Evolutionary conservation across 1,140 invertebrate genomes (phyloP), one percentile per base, ranked within the genome.

Genomic region (Drosophila guanche): DNA sequence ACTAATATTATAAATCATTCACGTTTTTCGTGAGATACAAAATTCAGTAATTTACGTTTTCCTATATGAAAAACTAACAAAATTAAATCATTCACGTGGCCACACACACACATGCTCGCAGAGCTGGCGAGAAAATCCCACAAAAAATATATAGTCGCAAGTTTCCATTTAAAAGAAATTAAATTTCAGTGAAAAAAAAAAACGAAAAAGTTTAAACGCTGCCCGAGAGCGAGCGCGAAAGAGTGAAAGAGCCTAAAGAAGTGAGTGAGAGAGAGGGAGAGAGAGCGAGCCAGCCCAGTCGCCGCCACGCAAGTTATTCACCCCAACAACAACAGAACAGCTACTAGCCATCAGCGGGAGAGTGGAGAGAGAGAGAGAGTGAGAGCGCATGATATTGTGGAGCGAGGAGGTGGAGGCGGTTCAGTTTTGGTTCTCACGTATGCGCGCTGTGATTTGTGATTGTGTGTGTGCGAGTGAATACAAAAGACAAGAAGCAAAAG

Each of bases 231-330:
- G 52, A 46, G 62, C 33, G 63, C 47, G 71, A 57, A 45, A 60
- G 50, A 41, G 57, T 61, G 61, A 53, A 29, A 57, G 62, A 43
- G 51, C 57, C 43, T 48, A 59, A 59, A 73, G 52, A 37, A 37
- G 10, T 37, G 33, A 79, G 69, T 58, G 58, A 68, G 66, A 59
- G 59, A 72, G 59, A 43, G 66, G 70, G 79, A 45, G 56, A 60
- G 80, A 76, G 79, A 85, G 80, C 47, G 55, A 79, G 53, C 57
- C 70, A 80, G 76, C 61, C 69, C 72, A 81, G 72, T 69, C 76
- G 76, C 79, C 80, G 81, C 76, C 81, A 81, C 81, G 81, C 63
- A 85, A 85, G 81, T 85, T 85, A 85, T 85, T 85, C 81, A 85
- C 81, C 81, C 81, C 81, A 77, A 85, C 80, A 85, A 84, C 80